phyloP scores from a whole-genome alignment of 1,140 invertebrate species.

The Cotesia glomerata region DNA sequence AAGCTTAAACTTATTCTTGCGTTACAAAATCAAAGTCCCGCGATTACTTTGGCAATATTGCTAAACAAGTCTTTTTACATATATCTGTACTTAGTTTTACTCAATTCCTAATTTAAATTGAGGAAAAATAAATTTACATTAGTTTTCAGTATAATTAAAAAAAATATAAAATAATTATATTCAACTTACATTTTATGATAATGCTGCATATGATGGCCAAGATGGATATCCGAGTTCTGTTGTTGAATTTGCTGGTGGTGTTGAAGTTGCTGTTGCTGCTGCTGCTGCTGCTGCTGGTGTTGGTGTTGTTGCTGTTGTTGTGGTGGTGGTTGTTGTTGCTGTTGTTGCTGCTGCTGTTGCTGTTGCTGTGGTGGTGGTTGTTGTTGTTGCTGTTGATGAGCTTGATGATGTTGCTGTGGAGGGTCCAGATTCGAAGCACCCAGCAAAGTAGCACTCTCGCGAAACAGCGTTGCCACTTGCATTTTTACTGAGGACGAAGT shows the following conservation, averaged over 20 bases:
- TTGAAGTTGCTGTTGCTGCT: slow-evolving; percentile 42
- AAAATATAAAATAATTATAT: neutral
- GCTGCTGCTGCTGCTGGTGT: slow-evolving; percentile 42
- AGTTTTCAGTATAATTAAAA: neutral
- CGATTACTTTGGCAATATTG: neutral
- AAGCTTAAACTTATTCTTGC: neutral
- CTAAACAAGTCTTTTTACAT: too few species aligned
- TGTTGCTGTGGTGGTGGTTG: slow-evolving; percentile 26
- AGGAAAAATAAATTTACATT: neutral
- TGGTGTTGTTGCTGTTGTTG: slow-evolving; percentile 48
- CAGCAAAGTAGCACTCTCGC: slow-evolving; percentile 72
- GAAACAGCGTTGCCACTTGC: slow-evolving; percentile 75
- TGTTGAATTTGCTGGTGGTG: slow-evolving; percentile 45
- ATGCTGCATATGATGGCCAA: slow-evolving; percentile 60
- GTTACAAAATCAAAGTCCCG: neutral
- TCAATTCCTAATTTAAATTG: neutral
- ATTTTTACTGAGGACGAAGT: slow-evolving; percentile 50
- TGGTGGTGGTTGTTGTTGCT: slow-evolving; percentile 21
- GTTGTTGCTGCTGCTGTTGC: slow-evolving; percentile 32
- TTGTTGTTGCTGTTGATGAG: slow-evolving; percentile 50
- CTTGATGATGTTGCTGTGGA: slow-evolving; percentile 56
- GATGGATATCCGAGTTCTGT: slow-evolving; percentile 51
- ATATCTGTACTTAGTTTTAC: neutral
- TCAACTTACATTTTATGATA: slow-evolving; percentile 60
- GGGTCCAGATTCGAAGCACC: slow-evolving; percentile 69